Conservation (phyloP, 2,113 vertebrate genomes). For the Chunga burmeisteri region DNA sequence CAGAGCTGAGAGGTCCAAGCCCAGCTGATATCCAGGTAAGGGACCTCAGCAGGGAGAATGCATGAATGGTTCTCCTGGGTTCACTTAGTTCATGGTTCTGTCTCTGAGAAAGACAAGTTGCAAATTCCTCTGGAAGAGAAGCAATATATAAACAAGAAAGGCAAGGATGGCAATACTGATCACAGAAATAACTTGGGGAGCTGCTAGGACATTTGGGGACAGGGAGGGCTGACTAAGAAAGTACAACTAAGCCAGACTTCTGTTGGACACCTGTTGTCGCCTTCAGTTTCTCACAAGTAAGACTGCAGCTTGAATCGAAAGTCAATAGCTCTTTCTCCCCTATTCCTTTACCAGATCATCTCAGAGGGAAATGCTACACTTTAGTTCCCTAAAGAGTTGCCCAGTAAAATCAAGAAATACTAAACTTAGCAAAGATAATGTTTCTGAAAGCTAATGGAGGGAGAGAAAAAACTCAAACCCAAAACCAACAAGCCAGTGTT, state of each 20-base stretch:
- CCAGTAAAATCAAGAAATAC: background rate
- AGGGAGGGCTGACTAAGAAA: background rate
- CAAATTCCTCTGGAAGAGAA: background rate
- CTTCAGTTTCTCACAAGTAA: background rate
- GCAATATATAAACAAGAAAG: background rate
- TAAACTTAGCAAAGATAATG: background rate
- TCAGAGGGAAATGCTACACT: background rate
- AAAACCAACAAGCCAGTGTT: background rate
- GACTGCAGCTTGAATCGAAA: background rate
- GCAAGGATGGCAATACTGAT: background rate
- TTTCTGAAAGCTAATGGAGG: background rate
- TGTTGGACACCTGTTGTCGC: background rate
- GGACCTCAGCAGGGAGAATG: background rate
- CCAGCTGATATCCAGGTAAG: background rate
- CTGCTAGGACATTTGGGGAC: background rate
- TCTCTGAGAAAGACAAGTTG: background rate
- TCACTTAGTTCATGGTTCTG: background rate
- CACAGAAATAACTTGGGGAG: background rate
- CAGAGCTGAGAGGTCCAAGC: background rate
- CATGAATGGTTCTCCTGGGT: background rate
- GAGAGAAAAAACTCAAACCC: background rate
- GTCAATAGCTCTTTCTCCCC: background rate
- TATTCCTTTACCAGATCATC: background rate
- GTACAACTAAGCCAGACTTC: background rate
- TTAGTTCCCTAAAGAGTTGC: background rate